Conservation (phyloP, 2,113 vertebrate species). For the Synodontis membranacea region DNA sequence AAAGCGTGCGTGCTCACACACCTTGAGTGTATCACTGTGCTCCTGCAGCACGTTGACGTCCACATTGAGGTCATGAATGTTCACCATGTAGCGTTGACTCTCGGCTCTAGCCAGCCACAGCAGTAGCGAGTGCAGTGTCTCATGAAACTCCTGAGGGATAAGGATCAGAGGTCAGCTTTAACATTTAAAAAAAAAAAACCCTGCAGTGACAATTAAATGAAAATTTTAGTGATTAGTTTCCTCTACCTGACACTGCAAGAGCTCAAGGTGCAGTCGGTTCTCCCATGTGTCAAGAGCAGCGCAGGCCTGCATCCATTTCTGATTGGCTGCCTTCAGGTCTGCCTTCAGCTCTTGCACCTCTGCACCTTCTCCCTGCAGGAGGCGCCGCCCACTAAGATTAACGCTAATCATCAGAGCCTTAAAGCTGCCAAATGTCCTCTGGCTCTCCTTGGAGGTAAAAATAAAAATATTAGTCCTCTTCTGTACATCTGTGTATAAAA, state of each 20-base stretch:
- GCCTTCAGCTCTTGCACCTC: slow-evolving; percentile 77
- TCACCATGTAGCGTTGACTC: slow-evolving; percentile 64
- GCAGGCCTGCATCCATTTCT: slow-evolving; percentile 79
- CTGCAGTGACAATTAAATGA: no score
- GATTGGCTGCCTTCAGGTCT: slow-evolving; percentile 75
- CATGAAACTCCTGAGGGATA: slow-evolving; percentile 84
- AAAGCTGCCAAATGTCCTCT: slow-evolving; percentile 81
- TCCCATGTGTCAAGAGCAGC: slow-evolving; percentile 77
- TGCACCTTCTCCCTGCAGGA: slow-evolving; percentile 66
- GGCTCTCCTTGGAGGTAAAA: slow-evolving; percentile 72
- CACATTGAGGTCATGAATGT: slow-evolving; percentile 52
- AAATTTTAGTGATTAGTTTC: neutral
- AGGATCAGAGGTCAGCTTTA: neutral
- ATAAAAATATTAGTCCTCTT: neutral
- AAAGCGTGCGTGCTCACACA: neutral
- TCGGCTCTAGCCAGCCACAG: slow-evolving; percentile 82
- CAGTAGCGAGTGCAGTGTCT: slow-evolving; percentile 79
- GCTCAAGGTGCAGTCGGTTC: slow-evolving; percentile 70
- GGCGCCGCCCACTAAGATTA: slow-evolving; percentile 76
- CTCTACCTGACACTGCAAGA: slow-evolving; percentile 85
- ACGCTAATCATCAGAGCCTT: slow-evolving; percentile 83
- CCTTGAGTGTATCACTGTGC: slow-evolving; percentile 71
- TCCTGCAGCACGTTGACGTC: slow-evolving; percentile 65
- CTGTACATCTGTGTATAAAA: no score
- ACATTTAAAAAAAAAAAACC: neutral